Evolutionary conservation across 2,888 invertebrate species (phyloP).

Genomic region (Lithodes maja): DNA sequence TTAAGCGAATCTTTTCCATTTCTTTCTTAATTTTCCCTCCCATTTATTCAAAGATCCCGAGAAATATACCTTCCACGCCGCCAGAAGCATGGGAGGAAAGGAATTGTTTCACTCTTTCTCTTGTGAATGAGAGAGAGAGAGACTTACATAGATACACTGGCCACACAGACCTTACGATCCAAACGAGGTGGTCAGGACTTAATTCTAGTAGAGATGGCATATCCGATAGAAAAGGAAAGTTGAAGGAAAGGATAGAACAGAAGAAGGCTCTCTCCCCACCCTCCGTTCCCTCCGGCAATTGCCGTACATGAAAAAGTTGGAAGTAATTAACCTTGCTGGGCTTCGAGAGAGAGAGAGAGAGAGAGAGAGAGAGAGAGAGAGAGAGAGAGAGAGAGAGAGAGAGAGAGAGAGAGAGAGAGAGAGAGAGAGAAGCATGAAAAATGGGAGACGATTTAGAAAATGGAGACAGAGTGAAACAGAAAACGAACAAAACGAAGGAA

Average conservation of each 20-base stretch:
- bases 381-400: neutral
- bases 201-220: too few relatives aligned
- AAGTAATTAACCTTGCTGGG: neutral
- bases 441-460: neutral
- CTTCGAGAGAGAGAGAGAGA: neutral
- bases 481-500: neutral
- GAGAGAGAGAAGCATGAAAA: neutral
- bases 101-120: too few relatives aligned
- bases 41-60: neutral
- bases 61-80: neutral
- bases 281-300: neutral
- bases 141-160: neutral
- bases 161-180: too few relatives aligned
- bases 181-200: too few relatives aligned
- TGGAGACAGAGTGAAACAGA: neutral
- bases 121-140: slow-evolving; percentile 8
- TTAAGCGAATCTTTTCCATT: neutral
- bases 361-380: neutral
- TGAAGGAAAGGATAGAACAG: neutral
- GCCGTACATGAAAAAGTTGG: too few relatives aligned
- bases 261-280: slow-evolving; percentile 9
- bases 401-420: neutral
- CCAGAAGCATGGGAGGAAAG: neutral
- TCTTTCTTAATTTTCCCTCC: neutral
- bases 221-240: too few relatives aligned